Conservation (phyloP, 2,797 vertebrate genomes). For the Ctenochaetus hawaiiensis region DNA sequence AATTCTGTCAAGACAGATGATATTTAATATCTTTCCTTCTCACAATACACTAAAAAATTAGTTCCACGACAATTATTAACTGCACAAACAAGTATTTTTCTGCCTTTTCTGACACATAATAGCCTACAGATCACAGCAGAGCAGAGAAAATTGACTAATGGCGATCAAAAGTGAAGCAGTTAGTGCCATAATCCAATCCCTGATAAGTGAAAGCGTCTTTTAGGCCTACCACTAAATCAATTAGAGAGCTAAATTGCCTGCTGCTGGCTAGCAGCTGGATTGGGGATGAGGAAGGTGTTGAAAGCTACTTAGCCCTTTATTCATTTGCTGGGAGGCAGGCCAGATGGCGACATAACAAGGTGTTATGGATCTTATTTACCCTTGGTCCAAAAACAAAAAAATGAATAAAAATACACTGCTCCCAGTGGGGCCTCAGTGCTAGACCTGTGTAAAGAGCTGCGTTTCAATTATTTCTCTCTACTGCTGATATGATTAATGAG, state of each 20-base stretch:
- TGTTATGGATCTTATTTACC: slow-evolving; percentile 70
- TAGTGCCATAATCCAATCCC: slow-evolving; percentile 56
- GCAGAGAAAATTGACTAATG: slow-evolving; percentile 41
- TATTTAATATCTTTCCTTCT: not conserved
- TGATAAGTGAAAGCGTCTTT: slow-evolving; percentile 58
- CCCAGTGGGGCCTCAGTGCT: slow-evolving; percentile 22
- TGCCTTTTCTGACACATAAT: not conserved
- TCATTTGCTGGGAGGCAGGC: slow-evolving; percentile 60
- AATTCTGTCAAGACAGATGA: slow-evolving; percentile 4
- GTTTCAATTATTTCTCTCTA: not conserved
- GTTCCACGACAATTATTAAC: not conserved
- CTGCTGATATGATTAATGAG: not conserved
- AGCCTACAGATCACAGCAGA: slow-evolving; percentile 19
- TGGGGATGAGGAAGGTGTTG: slow-evolving; percentile 57
- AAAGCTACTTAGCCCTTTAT: slow-evolving; percentile 67
- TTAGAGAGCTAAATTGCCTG: slow-evolving; percentile 57
- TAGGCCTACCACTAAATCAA: slow-evolving; percentile 65
- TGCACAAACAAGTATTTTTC: not conserved
- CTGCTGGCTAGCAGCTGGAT: slow-evolving; percentile 57
- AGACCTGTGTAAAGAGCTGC: not conserved
- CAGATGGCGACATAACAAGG: slow-evolving; percentile 72
- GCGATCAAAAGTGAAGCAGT: slow-evolving; percentile 49
- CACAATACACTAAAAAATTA: not conserved
- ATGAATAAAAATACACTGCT: slow-evolving; percentile 6
- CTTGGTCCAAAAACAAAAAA: slow-evolving; percentile 10